These are phyloP conservation scores for Synaphobranchus kaupii DNA, from an alignment of 2,797 vertebrate genomes.

Conservation along the genomic window DNA sequence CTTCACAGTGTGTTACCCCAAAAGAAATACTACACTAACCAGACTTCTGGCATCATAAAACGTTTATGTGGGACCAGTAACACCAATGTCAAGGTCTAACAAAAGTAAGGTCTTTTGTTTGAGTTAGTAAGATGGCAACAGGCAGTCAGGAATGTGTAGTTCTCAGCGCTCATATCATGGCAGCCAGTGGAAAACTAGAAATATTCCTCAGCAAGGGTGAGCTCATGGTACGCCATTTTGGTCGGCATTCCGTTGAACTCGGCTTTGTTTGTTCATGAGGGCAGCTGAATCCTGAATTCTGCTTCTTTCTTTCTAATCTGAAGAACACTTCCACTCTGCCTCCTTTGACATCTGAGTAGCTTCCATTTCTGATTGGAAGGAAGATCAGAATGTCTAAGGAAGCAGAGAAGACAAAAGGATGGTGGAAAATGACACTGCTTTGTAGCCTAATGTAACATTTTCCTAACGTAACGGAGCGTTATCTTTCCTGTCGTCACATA, in stretches of 20 bases:
- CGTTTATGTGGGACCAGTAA: neutral
- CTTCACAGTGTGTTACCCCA: neutral
- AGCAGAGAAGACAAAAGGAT: too few species aligned
- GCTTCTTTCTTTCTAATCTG: too few species aligned
- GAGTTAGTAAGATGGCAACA: neutral
- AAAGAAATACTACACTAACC: neutral
- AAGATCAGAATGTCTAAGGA: neutral
- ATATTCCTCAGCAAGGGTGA: neutral
- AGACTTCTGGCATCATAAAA: neutral
- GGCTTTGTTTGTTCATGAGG: too few species aligned
- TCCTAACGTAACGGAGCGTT: too few species aligned
- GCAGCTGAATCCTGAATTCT: too few species aligned
- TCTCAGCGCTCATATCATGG: neutral
- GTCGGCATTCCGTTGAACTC: neutral
- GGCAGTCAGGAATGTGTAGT: neutral
- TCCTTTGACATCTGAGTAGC: neutral
- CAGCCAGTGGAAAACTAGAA: neutral
- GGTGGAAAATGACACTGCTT: too few species aligned
- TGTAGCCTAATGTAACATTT: too few species aligned
- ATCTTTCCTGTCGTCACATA: too few species aligned
- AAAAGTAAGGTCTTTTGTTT: neutral
- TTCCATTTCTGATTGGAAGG: neutral
- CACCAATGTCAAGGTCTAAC: neutral
- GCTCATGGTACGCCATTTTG: neutral
- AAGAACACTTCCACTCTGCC: too few species aligned